A percentile compares a stretch with the other conserved stretches of the same genome.
phyloP scores from a whole-genome alignment of 2,113 vertebrate genomes.

The Taxidea taxus region DNA sequence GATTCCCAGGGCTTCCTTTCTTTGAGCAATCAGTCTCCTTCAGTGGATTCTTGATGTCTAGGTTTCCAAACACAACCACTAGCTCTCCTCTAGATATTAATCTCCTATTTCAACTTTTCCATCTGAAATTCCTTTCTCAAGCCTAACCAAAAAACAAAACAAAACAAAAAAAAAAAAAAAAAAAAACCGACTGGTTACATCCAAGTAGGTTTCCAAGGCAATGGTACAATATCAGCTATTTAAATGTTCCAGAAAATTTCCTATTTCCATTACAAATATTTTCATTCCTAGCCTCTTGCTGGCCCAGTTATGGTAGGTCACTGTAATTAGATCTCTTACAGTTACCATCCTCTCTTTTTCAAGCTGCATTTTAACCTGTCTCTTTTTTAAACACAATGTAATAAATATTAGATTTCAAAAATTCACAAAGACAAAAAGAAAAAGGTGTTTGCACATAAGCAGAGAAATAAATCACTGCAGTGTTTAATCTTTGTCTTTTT shows the following conservation, averaged over 20 bases:
- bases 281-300: not conserved
- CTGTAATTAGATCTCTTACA: not conserved
- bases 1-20: not conserved
- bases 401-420: conserved; percentile 44
- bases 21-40: not conserved
- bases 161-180: not conserved
- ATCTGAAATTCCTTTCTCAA: not conserved
- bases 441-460: conserved; percentile 1
- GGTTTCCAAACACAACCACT: not conserved
- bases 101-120: not conserved
- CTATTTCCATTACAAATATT: not conserved
- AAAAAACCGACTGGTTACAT: not conserved
- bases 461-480: not conserved
- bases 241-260: not conserved
- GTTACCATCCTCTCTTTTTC: not conserved
- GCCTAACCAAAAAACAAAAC: not conserved
- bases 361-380: not conserved
- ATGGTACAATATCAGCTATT: not conserved
- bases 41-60: not conserved
- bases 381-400: conserved; percentile 7
- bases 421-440: not conserved
- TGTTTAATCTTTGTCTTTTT: conserved; percentile 51
- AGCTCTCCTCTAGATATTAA: not conserved
- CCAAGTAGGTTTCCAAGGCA: not conserved
- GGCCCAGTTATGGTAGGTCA: not conserved